phyloP scores from a whole-genome alignment of 2,888 invertebrate species.

The Philereme transversata region DNA sequence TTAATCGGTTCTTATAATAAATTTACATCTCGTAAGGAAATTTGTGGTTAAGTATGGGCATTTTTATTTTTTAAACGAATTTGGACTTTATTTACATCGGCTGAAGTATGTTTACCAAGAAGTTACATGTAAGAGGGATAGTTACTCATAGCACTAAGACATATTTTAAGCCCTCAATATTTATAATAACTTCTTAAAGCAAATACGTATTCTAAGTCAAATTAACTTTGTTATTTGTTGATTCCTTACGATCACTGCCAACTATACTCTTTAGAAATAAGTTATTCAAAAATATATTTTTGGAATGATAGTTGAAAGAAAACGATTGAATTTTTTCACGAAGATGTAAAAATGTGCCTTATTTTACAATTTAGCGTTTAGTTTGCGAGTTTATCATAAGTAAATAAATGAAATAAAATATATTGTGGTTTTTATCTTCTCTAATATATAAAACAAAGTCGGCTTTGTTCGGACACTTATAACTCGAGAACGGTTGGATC shows the following conservation, averaged over 20 bases:
- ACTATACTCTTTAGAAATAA: constrained; percentile 50
- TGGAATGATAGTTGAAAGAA: constrained; percentile 5
- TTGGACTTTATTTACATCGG: no score
- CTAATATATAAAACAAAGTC: no score
- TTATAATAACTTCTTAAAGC: constrained; percentile 25
- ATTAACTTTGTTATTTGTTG: constrained; percentile 28
- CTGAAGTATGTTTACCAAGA: constrained; percentile 24
- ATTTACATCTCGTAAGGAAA: no score
- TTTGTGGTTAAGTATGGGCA: no score
- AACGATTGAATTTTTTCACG: constrained; percentile 18
- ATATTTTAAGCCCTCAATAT: constrained; percentile 8
- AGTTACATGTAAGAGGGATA: constrained; percentile 3
- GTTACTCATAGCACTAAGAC: constrained; percentile 1
- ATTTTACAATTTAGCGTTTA: constrained; percentile 50
- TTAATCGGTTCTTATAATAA: no score
- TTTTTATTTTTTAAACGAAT: no score
- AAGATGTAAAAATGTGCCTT: constrained; percentile 56
- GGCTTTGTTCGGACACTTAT: no score
- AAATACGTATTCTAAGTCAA: constrained; percentile 55
- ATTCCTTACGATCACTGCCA: constrained; percentile 59
- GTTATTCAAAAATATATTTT: constrained; percentile 19
- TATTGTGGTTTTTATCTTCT: constrained; percentile 12
- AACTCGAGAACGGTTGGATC: no score
- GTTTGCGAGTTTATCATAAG: constrained; percentile 42
- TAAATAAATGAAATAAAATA: constrained; percentile 42